A percentile compares a stretch with the other conserved stretches of the same genome.
These are phyloP conservation scores for Sigmodon hispidus DNA, from an alignment of 2,113 vertebrate species.

Conservation along the genomic window DNA sequence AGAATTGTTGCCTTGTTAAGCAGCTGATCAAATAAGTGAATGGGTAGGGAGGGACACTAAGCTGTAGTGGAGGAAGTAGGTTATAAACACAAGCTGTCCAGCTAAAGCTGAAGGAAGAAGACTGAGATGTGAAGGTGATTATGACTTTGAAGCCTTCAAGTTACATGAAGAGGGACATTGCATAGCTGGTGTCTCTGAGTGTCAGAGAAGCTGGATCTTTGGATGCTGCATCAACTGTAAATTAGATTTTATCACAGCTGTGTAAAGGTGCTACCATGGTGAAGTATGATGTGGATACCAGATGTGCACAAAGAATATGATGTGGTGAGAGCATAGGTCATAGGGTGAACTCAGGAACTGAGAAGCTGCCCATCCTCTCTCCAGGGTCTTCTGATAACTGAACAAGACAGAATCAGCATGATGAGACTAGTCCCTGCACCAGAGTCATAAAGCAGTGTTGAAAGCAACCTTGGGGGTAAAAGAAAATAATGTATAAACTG, in stretches of 20 bases:
- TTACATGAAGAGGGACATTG: background rate
- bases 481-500: background rate
- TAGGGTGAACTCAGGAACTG: background rate
- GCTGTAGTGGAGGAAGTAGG: too few relatives aligned
- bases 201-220: background rate
- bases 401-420: background rate
- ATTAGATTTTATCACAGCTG: background rate
- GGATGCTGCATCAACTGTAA: background rate
- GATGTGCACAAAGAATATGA: background rate
- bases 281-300: too few relatives aligned
- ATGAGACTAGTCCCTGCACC: background rate
- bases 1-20: background rate
- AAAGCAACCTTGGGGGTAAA: background rate
- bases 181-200: background rate
- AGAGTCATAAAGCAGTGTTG: background rate
- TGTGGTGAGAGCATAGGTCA: fast-evolving
- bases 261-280: background rate
- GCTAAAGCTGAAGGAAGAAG: background rate
- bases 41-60: background rate
- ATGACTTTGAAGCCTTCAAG: background rate
- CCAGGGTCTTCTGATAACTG: background rate
- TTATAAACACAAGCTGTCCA: background rate
- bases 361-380: background rate
- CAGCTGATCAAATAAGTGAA: background rate
- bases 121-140: background rate